Evolutionary conservation across 1,140 invertebrate species (phyloP), one percentile per base, ranked within the genome.

Genomic region (Monomorium pharaonis): DNA sequence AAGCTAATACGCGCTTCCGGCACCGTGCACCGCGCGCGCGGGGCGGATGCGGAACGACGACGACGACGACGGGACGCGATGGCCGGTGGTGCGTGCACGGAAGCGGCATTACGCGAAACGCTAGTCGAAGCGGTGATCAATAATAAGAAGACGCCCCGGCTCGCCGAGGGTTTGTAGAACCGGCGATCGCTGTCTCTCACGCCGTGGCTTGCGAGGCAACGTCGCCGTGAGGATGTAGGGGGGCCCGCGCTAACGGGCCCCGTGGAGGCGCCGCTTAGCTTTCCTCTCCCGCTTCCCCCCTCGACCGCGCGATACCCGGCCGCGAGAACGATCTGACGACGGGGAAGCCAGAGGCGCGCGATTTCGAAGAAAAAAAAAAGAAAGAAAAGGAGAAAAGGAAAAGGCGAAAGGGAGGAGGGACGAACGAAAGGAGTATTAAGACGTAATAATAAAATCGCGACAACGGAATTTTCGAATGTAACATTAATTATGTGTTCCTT

Each of bases 121-220:
- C 63, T 56, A 56, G 80, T 81, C 80, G 78, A 88, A 74, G 56
- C 81, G 80, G 16, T 63, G 75, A 88, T 90, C 89, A 80, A 90
- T 90, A 90, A 86, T 90, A 90, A 86, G 83, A 90, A 86, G 83
- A 63, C 65, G 62, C 58, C 30, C 18, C 74, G 74, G 44, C n/a
- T 65, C 37, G n/a, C 24, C 69, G 69, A 47, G 44, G 24, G 72
- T 83, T 89, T 89, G 77, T 89, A n/a, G 87, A 88, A 72, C 63
- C 60, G 63, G 78, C 42, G 85, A 86, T 86, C 63, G 77, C 75
- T 70, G 21, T 42, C 44, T 16, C 14, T 63, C 56, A 62, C 72
- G 60, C 56, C 44, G 51, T 58, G 72, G 51, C 70, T 76, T 72
- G 60, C 72, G 51, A 51, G 51, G 33, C n/a, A 72, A n/a, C 30